Base-by-base conservation (phyloP, 2,797 vertebrate genomes). In the Miichthys miiuy region DNA sequence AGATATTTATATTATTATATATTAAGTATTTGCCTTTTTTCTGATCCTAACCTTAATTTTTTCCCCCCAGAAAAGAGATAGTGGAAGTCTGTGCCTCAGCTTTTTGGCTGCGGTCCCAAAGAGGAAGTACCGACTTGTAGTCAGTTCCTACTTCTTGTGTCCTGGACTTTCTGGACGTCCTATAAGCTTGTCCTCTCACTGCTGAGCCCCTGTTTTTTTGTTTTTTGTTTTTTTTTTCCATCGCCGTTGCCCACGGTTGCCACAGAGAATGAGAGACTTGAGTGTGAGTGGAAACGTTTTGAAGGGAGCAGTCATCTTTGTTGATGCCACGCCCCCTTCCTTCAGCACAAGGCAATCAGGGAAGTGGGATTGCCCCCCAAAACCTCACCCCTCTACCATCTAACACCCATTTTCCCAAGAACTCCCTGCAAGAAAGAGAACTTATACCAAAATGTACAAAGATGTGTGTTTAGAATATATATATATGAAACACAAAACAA, bases 401-500 rank as follows among this genome's bases (percentile, higher is more conserved):
- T 72, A 80, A 83, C 79, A 62, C 84, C 84, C 84, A 79, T 74
- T 84, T 80, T 44, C 76, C 89, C 75, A 52, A 25, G 81, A 90
- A 70, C 79, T 93, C 89, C 91, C 87, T 92, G 89, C 82, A 93
- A 89, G 91, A 94, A 90, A 91, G 85, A 93, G 92, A 95, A 94
- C 93, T 92, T 90, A 93, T 92, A 97, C 97, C 97, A 98, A 98
- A 96, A 97, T 97, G 96, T 97, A 97, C 94, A 98, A 96, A 97
- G 96, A 94, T 96, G 95, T 97, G 96, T 96, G 95, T 96, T 95
- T 96, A 97, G 95, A 94, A 97, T 96, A 96, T 96, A 94, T 94
- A 92, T 94, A 93, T 93, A 92, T 93, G 89, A 94, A 92, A 95
- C 91, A 94, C 90, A 91, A 90, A 93, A 90, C 88, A 82, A 93